phyloP scores from a whole-genome alignment of 2,113 vertebrate species.

The Sprattus sprattus region DNA sequence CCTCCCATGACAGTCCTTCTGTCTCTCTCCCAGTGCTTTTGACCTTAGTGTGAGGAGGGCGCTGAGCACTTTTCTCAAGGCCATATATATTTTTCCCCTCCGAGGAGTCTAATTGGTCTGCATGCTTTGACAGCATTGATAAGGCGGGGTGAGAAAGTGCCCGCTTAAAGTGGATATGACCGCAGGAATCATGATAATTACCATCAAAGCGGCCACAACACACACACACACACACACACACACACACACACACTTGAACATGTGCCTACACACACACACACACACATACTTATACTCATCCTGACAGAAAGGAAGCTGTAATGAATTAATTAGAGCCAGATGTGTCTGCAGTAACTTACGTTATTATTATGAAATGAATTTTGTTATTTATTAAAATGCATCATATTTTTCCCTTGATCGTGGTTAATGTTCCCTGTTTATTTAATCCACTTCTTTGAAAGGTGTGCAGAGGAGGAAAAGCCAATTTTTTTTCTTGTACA shows the following conservation, averaged over 20 bases:
- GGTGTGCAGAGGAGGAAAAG: conserved; percentile 31
- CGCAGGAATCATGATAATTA: conserved; percentile 51
- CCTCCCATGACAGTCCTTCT: neutral
- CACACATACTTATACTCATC: conserved; percentile 7
- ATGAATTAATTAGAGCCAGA: conserved; percentile 53
- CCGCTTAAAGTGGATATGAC: conserved; percentile 40
- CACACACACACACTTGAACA: neutral
- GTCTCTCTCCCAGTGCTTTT: neutral
- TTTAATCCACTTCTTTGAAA: conserved; percentile 40
- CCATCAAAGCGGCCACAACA: conserved; percentile 45
- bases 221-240: neutral
- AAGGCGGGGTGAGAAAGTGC: conserved; percentile 43
- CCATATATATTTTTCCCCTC: conserved; percentile 44
- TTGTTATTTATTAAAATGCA: conserved; percentile 17
- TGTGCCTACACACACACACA: conserved; percentile 3
- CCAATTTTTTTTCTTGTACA: conserved; percentile 40
- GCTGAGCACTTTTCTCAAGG: conserved; percentile 41
- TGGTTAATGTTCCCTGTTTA: conserved; percentile 41
- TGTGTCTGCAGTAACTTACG: conserved; percentile 42
- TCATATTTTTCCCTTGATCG: conserved; percentile 28
- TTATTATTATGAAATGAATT: conserved; percentile 35
- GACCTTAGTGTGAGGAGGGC: conserved; percentile 10
- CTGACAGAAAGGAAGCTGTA: conserved; percentile 47
- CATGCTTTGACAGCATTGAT: conserved; percentile 50
- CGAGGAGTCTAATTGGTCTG: conserved; percentile 47